Evolutionary conservation across 2,113 vertebrate species (phyloP).

Genomic region (Charadrius vociferus): DNA sequence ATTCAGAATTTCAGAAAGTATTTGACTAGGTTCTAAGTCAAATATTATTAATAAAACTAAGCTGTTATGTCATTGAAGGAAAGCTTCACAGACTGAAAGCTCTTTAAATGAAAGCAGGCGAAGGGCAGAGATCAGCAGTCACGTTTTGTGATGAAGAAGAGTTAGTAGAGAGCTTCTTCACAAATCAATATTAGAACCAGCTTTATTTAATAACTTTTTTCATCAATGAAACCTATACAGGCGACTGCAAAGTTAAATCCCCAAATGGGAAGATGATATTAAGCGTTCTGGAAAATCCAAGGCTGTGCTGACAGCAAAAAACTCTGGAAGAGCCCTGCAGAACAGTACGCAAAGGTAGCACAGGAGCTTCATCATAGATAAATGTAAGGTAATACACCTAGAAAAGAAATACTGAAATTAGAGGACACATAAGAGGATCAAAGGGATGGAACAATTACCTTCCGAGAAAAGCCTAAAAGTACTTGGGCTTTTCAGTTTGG

Average conservation of each 20-base stretch:
- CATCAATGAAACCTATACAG: background rate
- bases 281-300: background rate
- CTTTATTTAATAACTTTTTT: background rate
- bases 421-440: background rate
- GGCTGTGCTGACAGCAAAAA: background rate
- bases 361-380: background rate
- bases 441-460: background rate
- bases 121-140: background rate
- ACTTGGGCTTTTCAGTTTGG: background rate
- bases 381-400: background rate
- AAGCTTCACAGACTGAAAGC: background rate
- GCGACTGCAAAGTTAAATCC: background rate
- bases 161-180: background rate
- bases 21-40: background rate
- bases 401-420: background rate
- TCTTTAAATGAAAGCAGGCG: background rate
- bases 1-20: background rate
- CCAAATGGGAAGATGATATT: background rate
- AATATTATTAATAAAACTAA: background rate
- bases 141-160: background rate
- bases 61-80: background rate
- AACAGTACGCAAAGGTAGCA: background rate
- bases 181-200: background rate
- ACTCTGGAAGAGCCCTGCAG: background rate
- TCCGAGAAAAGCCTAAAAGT: background rate